phyloP scores from a whole-genome alignment of 2,797 vertebrate species.

The Platalea minor region DNA sequence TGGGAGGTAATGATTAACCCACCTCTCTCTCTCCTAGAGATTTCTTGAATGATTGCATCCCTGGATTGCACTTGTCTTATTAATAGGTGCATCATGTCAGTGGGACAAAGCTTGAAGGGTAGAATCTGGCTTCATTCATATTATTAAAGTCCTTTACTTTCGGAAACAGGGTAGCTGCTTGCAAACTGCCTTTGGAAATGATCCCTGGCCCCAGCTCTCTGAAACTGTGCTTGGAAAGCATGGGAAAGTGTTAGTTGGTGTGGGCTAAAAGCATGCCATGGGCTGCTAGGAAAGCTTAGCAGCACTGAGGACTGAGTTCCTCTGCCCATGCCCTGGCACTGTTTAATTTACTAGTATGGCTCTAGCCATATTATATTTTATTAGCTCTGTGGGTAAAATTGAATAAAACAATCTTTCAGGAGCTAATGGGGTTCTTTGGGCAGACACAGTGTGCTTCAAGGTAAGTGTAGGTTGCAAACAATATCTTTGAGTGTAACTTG shows the following conservation, averaged over 20 bases:
- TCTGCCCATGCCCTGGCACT: neutral
- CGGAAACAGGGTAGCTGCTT: neutral
- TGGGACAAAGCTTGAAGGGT: neutral
- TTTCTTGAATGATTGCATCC: neutral
- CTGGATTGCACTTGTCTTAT: neutral
- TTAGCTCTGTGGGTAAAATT: neutral
- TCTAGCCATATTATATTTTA: neutral
- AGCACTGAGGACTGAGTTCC: neutral
- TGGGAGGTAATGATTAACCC: neutral
- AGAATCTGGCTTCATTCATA: neutral
- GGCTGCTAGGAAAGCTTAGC: neutral
- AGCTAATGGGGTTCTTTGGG: neutral
- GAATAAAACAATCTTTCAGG: neutral
- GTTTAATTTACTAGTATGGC: neutral
- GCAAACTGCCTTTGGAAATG: neutral
- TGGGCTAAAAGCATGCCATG: neutral
- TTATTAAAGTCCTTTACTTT: neutral
- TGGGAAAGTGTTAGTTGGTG: neutral
- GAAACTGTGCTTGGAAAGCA: neutral
- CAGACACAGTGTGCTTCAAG: neutral
- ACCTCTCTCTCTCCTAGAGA: neutral
- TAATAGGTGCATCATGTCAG: neutral
- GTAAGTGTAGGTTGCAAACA: neutral
- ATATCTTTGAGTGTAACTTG: neutral
- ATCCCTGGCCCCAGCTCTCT: neutral